Conservation (phyloP, 2,113 vertebrate genomes). For the Pan paniscus region DNA sequence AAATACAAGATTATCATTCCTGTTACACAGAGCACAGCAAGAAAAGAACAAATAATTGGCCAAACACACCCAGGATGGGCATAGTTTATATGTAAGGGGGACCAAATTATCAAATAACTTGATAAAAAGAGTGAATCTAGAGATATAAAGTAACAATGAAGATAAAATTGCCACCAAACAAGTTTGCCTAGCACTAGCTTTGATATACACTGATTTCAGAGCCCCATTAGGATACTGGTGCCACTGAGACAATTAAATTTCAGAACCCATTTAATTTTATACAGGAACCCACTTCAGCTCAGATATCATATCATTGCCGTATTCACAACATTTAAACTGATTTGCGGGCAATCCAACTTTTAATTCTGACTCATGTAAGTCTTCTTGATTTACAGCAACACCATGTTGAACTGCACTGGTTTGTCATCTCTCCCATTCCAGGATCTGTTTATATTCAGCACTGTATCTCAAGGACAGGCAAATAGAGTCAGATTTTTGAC, state of each 20-base stretch:
- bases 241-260: not conserved
- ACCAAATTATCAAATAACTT: not conserved
- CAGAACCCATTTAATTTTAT: not conserved
- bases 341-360: not conserved
- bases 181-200: not conserved
- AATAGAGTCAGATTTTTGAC: not conserved
- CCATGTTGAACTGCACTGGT: not conserved
- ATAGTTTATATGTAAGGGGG: not conserved
- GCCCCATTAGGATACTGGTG: not conserved
- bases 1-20: accelerated
- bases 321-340: not conserved
- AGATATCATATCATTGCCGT: not conserved
- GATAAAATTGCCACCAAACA: not conserved
- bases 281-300: not conserved
- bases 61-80: not conserved
- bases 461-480: not conserved
- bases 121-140: not conserved
- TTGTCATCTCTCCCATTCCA: not conserved
- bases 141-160: not conserved
- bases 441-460: not conserved
- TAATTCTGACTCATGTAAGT: not conserved
- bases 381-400: not conserved
- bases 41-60: not conserved
- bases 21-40: not conserved
- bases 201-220: not conserved